Percentiles rank a stretch among this genome's conserved stretches.
These are phyloP conservation scores for Xyrauchen texanus DNA, from an alignment of 2,113 vertebrate species.

Conservation along the genomic window DNA sequence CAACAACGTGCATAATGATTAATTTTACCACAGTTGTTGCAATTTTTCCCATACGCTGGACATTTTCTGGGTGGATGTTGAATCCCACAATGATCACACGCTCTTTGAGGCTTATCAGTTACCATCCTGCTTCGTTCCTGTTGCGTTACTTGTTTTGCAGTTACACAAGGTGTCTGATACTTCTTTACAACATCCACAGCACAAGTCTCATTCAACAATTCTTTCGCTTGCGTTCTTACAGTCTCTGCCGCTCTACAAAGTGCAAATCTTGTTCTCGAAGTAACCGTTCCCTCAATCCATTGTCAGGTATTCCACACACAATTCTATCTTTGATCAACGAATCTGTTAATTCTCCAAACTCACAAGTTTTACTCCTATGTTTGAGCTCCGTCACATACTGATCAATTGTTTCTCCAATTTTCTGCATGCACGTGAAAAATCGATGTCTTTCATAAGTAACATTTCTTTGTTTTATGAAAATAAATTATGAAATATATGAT, in stretches of 20 bases:
- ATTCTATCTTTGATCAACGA: not conserved
- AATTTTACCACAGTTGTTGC: not conserved
- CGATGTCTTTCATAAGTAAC: slow-evolving; percentile 13
- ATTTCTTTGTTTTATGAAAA: too few species aligned
- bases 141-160: not conserved
- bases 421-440: slow-evolving; percentile 34
- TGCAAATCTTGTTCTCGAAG: not conserved
- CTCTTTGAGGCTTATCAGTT: not conserved
- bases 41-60: not conserved
- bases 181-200: not conserved
- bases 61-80: not conserved
- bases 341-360: not conserved
- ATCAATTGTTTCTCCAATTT: slow-evolving; percentile 23
- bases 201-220: not conserved
- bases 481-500: too few species aligned
- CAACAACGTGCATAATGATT: slow-evolving; percentile 1
- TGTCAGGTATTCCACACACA: not conserved
- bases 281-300: not conserved
- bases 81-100: not conserved
- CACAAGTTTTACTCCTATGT: not conserved
- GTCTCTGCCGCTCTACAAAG: slow-evolving; percentile 4
- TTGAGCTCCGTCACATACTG: slow-evolving; percentile 39
- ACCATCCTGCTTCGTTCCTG: not conserved
- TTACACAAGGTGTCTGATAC: too few species aligned
- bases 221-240: not conserved